phyloP scores from a whole-genome alignment of 2,888 invertebrate species.

The Spisula subtruncata region DNA sequence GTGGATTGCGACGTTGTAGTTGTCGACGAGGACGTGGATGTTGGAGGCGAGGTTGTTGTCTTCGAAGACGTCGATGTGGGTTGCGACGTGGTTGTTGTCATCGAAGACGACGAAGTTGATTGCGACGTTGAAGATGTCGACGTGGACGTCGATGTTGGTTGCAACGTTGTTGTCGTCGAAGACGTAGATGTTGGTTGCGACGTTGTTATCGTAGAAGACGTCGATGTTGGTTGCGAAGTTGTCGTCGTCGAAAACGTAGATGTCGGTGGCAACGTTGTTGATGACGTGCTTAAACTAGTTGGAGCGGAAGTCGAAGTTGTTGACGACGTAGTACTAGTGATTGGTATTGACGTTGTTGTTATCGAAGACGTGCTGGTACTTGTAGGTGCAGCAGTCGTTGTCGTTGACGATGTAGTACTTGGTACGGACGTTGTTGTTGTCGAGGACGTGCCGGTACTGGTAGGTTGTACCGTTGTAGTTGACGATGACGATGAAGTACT shows the following conservation, averaged over 20 bases:
- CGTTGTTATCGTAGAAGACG: background rate
- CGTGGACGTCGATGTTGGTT: background rate
- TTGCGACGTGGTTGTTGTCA: background rate
- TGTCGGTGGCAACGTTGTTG: background rate
- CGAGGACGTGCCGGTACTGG: background rate
- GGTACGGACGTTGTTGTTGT: slow-evolving; percentile 9
- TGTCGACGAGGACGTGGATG: background rate
- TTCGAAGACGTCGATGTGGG: background rate
- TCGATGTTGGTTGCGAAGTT: background rate
- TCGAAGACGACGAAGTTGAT: background rate
- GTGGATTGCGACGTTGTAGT: slow-evolving; percentile 5
- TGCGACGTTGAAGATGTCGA: background rate
- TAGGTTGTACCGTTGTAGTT: background rate
- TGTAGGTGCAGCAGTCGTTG: background rate
- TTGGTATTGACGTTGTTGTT: background rate
- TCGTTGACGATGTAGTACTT: background rate
- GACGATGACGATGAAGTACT: background rate
- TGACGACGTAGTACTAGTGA: background rate
- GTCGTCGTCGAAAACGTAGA: background rate
- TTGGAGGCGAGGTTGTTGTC: background rate
- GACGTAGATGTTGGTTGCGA: background rate
- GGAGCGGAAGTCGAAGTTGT: background rate
- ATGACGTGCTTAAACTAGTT: background rate
- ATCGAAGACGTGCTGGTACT: background rate
- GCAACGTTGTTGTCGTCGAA: background rate